phyloP scores from a whole-genome alignment of 2,888 invertebrate genomes.

The Oasisia sp. region DNA sequence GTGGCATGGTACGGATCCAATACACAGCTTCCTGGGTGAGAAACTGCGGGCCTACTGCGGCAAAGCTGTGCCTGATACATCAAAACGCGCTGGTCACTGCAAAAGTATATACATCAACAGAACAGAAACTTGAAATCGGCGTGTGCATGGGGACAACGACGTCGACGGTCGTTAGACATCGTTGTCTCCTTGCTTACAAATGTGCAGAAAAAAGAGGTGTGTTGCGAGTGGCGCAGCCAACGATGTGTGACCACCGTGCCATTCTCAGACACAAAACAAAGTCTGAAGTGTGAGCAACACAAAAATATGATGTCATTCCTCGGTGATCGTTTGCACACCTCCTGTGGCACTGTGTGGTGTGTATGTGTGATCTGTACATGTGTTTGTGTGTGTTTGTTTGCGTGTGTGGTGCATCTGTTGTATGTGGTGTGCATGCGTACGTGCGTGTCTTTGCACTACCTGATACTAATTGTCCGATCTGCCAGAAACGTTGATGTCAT shows the following conservation, averaged over 20 bases:
- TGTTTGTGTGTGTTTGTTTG: not conserved
- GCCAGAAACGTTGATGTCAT: not conserved
- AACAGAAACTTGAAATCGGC: not conserved
- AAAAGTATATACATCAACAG: conserved; percentile 10
- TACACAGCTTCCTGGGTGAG: not conserved
- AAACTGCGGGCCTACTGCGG: not conserved
- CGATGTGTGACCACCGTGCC: not conserved
- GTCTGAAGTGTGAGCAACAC: not conserved
- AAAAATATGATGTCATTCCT: not conserved
- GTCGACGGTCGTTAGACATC: not conserved
- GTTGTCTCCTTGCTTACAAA: not conserved
- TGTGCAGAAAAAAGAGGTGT: not conserved
- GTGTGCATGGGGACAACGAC: not conserved
- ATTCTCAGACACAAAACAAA: not conserved
- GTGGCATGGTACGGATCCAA: not conserved
- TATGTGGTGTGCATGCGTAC: not conserved
- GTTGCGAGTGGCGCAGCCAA: not conserved
- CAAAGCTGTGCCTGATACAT: not conserved
- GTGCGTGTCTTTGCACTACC: conserved; percentile 12
- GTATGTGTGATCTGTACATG: too few relatives aligned
- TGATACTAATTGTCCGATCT: not conserved
- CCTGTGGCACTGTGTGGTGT: not conserved
- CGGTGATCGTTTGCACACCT: not conserved
- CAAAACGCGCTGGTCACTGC: conserved; percentile 4
- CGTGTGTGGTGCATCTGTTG: not conserved